Evolutionary conservation across 2,888 invertebrate genomes (phyloP).

Genomic region (Colletes collaris): DNA sequence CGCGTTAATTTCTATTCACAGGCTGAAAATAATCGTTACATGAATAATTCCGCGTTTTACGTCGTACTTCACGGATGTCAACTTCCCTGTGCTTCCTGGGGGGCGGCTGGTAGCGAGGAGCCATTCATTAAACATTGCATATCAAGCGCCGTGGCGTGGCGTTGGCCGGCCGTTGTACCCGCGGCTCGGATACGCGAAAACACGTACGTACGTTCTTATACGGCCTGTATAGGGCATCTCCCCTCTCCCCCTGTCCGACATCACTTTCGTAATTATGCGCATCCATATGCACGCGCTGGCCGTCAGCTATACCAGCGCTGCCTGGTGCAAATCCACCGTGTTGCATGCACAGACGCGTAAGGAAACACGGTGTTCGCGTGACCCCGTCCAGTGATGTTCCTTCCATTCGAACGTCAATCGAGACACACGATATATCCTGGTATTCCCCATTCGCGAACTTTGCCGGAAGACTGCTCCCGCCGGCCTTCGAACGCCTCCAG

Average conservation of each 20-base stretch:
- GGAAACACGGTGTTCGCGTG: constrained; percentile 62
- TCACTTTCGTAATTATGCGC: constrained; percentile 69
- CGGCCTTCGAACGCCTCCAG: too few relatives aligned
- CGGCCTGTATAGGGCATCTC: constrained; percentile 46
- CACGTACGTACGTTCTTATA: constrained; percentile 39
- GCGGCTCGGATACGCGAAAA: constrained; percentile 34
- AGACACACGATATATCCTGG: constrained; percentile 64
- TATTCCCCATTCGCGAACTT: constrained; percentile 21
- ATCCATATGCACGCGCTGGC: constrained; percentile 64
- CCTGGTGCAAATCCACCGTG: constrained; percentile 40
- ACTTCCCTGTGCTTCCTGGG: constrained; percentile 36
- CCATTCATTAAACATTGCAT: constrained; percentile 56
- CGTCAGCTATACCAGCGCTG: neutral
- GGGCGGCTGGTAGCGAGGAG: neutral
- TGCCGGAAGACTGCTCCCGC: too few relatives aligned
- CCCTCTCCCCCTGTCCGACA: constrained; percentile 33
- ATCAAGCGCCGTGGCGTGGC: constrained; percentile 29
- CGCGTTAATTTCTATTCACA: constrained; percentile 46
- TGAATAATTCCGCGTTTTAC: constrained; percentile 56
- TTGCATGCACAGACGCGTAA: constrained; percentile 61
- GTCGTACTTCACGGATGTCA: constrained; percentile 48
- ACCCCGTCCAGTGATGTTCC: constrained; percentile 47
- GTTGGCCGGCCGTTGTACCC: constrained; percentile 32
- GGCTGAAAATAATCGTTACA: constrained; percentile 46
- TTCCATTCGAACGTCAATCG: constrained; percentile 58